A percentile compares a stretch with the other conserved stretches of the same genome.
Conservation (phyloP, 2,797 vertebrate genomes). For the Spheniscus humboldti region DNA sequence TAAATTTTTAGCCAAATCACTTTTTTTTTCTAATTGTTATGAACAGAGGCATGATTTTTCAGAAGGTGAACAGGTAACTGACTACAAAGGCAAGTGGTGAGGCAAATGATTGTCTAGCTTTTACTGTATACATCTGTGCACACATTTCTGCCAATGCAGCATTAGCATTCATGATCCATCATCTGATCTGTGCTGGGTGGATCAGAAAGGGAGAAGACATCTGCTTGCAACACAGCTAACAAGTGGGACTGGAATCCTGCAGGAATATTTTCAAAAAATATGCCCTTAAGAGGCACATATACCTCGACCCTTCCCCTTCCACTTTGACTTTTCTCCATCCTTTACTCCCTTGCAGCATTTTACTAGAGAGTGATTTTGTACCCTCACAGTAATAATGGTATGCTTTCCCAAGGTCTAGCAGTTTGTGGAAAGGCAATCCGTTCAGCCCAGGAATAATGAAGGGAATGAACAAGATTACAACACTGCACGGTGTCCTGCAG, state of each 20-base stretch:
- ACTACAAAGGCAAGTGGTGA: neutral
- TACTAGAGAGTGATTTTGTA: neutral
- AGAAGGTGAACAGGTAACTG: neutral
- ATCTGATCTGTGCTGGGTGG: neutral
- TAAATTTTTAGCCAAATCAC: neutral
- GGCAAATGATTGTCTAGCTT: neutral
- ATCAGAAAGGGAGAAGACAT: neutral
- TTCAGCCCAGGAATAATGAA: neutral
- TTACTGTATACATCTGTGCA: neutral
- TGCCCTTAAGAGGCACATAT: neutral
- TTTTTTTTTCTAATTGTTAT: neutral
- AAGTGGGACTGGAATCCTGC: neutral
- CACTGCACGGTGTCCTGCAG: rapidly evolving
- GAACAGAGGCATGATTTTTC: neutral
- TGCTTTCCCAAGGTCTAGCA: neutral
- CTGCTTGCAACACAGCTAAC: neutral
- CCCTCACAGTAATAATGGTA: rapidly evolving
- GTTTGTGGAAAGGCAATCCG: neutral
- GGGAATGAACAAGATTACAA: neutral
- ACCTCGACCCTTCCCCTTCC: neutral
- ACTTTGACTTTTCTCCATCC: neutral
- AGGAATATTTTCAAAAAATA: neutral
- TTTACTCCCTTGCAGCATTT: neutral
- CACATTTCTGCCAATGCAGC: neutral
- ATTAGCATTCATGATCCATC: neutral